phyloP scores from a whole-genome alignment of 2,797 vertebrate species.

The Myotis pilosus region DNA sequence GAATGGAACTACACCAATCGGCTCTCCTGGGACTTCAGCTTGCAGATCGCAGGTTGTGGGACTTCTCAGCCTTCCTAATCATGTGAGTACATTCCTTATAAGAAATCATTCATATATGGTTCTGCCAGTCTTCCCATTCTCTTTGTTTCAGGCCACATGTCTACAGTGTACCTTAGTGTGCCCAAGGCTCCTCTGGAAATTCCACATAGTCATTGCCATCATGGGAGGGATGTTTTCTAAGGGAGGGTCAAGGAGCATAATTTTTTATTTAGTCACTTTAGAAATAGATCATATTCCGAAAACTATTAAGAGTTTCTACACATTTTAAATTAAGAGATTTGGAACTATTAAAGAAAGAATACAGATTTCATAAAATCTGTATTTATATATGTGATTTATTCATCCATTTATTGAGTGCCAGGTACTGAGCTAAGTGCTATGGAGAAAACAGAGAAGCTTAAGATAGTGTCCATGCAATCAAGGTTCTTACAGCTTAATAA shows the following conservation, averaged over 20 bases:
- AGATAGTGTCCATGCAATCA: not conserved
- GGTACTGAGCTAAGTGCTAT: not conserved
- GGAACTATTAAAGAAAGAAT: not conserved
- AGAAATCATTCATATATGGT: not conserved
- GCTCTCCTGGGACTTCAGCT: not conserved
- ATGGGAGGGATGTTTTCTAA: not conserved
- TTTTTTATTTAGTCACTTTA: slow-evolving; percentile 9
- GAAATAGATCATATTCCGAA: not conserved
- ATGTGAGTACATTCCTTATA: not conserved
- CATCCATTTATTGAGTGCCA: not conserved
- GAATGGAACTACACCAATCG: not conserved
- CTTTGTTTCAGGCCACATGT: not conserved
- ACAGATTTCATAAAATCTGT: not conserved
- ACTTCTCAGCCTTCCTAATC: not conserved
- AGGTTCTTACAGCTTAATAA: not conserved
- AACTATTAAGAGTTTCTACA: not conserved
- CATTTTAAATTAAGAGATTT: slow-evolving; percentile 1
- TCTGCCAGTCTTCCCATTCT: not conserved
- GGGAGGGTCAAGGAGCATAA: not conserved
- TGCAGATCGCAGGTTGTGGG: not conserved
- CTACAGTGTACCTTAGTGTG: not conserved
- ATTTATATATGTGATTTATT: slow-evolving; percentile 2
- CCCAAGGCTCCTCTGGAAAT: not conserved
- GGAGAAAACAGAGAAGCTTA: not conserved
- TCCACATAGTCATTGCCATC: not conserved